phyloP scores from a whole-genome alignment of 2,797 vertebrate genomes.

The Pyrrhura leucotis region DNA sequence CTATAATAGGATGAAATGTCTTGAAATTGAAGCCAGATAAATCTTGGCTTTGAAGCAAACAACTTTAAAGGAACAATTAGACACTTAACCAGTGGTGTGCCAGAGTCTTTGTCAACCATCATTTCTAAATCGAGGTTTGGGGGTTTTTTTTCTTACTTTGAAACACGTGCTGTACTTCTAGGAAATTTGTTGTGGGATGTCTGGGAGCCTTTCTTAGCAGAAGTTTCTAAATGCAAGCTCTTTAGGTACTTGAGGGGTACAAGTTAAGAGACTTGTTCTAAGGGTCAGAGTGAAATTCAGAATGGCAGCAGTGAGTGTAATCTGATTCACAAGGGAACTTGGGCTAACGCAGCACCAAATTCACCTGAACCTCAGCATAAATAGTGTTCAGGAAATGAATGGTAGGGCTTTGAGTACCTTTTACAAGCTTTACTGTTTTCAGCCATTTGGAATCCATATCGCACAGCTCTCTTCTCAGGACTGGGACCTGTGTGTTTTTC shows the following conservation, averaged over 20 bases:
- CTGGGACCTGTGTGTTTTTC: not conserved
- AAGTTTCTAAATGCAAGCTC: not conserved
- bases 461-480: not conserved
- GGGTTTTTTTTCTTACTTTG: not conserved
- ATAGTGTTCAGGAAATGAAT: not conserved
- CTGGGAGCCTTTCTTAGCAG: not conserved
- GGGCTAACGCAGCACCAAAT: rapidly evolving
- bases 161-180: not conserved
- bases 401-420: not conserved
- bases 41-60: not conserved
- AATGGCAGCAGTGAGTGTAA: not conserved
- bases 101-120: not conserved
- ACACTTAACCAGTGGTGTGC: not conserved
- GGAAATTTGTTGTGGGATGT: not conserved
- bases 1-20: not conserved
- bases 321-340: rapidly evolving
- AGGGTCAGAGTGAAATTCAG: not conserved
- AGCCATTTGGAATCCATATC: not conserved
- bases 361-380: not conserved
- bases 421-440: not conserved
- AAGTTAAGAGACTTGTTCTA: not conserved
- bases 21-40: constrained; percentile 28
- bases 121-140: not conserved
- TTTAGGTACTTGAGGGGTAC: not conserved
- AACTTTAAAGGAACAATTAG: constrained; percentile 19